A percentile compares a stretch with the other conserved stretches of the same genome.
These are phyloP conservation scores for Bombus picipes DNA, from an alignment of 1,140 invertebrate genomes.

Conservation along the genomic window DNA sequence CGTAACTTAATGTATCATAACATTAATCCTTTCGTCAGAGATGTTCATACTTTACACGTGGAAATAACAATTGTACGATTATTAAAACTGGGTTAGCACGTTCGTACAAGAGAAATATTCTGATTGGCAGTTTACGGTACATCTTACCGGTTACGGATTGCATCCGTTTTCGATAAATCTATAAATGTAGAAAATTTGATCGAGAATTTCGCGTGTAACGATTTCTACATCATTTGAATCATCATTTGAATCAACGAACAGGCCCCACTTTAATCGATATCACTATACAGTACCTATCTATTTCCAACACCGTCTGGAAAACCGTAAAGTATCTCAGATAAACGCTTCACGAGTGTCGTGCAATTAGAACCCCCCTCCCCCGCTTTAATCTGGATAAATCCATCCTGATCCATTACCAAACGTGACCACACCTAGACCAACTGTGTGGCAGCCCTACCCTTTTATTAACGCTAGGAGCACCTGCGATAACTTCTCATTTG, in stretches of 20 bases:
- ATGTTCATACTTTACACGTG: not conserved
- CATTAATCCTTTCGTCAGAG: not conserved
- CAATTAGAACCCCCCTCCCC: not conserved
- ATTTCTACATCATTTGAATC: not conserved
- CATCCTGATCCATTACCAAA: not conserved
- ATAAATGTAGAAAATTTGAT: too few relatives aligned
- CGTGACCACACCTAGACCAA: not conserved
- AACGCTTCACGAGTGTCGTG: not conserved
- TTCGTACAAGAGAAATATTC: not conserved
- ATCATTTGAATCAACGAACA: not conserved
- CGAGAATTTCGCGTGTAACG: too few relatives aligned
- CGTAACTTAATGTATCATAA: not conserved
- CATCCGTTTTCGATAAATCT: too few relatives aligned
- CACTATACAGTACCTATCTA: not conserved
- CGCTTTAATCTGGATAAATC: not conserved
- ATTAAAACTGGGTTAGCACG: not conserved
- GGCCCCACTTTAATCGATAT: not conserved
- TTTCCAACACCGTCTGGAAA: too few relatives aligned
- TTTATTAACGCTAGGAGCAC: slow-evolving; percentile 22
- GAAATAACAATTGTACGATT: not conserved
- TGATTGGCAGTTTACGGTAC: not conserved
- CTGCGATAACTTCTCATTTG: slow-evolving; percentile 51
- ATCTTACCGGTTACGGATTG: too few relatives aligned
- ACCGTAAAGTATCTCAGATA: not conserved
- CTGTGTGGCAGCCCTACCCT: not conserved